Conservation (phyloP, 1,140 invertebrate species). For the Philopotamus ludificatus region DNA sequence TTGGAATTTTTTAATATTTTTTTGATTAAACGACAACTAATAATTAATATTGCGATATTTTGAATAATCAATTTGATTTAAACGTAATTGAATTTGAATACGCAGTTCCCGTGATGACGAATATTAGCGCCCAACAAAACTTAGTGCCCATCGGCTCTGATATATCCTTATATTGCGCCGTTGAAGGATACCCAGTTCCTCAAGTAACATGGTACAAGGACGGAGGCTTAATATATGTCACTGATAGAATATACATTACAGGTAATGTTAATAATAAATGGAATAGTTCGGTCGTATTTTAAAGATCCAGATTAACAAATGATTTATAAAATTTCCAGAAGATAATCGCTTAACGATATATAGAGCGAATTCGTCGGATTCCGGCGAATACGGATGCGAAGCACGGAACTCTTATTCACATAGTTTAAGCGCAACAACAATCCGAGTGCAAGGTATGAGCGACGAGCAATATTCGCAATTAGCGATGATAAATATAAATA, state of each 20-base stretch:
- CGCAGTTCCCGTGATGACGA: slow-evolving; percentile 62
- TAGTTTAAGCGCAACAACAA: slow-evolving; percentile 60
- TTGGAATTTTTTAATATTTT: no score
- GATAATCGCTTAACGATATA: slow-evolving; percentile 67
- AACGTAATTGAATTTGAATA: neutral
- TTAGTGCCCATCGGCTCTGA: slow-evolving; percentile 64
- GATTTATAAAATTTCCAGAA: slow-evolving; percentile 56
- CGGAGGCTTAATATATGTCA: slow-evolving; percentile 53
- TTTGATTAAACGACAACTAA: no score
- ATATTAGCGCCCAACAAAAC: slow-evolving; percentile 56
- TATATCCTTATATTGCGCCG: slow-evolving; percentile 70
- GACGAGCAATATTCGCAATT: neutral
- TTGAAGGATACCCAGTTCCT: slow-evolving; percentile 74
- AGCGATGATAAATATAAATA: neutral
- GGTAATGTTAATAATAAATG: slow-evolving; percentile 60
- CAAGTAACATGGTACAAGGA: slow-evolving; percentile 79
- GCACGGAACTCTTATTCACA: slow-evolving; percentile 70
- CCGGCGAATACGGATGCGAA: slow-evolving; percentile 76
- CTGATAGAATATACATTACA: slow-evolving; percentile 60
- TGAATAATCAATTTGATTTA: no score
- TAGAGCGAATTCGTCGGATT: slow-evolving; percentile 64
- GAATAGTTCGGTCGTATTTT: slow-evolving; percentile 22
- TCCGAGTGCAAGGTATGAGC: slow-evolving; percentile 68
- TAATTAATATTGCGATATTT: no score
- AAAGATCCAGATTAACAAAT: neutral